phyloP scores from a whole-genome alignment of 2,113 vertebrate genomes.

The Gobio gobio region DNA sequence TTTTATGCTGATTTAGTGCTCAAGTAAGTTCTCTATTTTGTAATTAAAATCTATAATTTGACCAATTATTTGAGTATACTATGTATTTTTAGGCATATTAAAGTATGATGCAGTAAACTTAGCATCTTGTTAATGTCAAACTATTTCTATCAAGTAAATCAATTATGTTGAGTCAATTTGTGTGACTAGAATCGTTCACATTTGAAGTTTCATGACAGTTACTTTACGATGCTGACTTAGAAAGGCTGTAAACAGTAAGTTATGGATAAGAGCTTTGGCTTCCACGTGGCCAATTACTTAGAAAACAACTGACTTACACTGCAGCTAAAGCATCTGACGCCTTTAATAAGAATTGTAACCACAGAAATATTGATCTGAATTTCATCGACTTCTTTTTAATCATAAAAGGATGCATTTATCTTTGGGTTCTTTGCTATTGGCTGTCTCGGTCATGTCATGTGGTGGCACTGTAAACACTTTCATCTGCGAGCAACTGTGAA shows the following conservation, averaged over 20 bases:
- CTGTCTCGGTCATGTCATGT: neutral
- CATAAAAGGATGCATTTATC: constrained; percentile 17
- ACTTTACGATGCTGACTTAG: neutral
- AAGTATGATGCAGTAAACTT: neutral
- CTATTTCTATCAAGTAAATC: neutral
- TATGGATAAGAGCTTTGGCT: neutral
- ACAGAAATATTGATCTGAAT: constrained; percentile 19
- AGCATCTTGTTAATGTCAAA: neutral
- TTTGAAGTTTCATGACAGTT: neutral
- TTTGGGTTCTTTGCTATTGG: neutral
- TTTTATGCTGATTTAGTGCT: too few relatives aligned
- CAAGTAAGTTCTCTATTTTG: neutral
- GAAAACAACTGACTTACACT: neutral
- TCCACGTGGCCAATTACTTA: neutral
- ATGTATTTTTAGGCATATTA: neutral
- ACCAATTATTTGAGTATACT: neutral
- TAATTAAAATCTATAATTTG: neutral
- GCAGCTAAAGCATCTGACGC: neutral
- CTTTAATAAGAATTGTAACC: constrained; percentile 5
- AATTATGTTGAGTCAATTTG: neutral
- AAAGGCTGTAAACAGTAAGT: neutral
- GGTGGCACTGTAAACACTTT: neutral
- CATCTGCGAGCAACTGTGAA: constrained; percentile 22
- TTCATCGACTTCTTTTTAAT: neutral
- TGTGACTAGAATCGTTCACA: neutral